Base-by-base conservation (phyloP, 2,888 invertebrate genomes). In the Dichetophora obliterata region DNA sequence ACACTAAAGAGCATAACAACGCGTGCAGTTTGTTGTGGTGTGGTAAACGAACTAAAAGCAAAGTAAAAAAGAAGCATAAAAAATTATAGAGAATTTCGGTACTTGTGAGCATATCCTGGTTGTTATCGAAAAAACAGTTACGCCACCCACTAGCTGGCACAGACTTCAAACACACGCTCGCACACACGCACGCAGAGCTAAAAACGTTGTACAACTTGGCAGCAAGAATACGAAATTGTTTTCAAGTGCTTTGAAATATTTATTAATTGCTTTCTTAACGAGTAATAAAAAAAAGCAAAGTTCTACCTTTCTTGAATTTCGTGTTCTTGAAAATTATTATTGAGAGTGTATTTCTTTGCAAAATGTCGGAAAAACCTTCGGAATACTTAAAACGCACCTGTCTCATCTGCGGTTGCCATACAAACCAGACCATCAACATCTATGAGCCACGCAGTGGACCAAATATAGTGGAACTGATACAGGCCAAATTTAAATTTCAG, bases 401-500 rank as follows among this genome's bases (percentile, higher is more conserved):
- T 84, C 87, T 89, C 79, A 89, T 89, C 77, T 89, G 89, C 77
- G 89, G 89, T 80, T 89, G 89, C 82, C 88, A 89, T 79, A 89
- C 89, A 24, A 88, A 86, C 76, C 87, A 87, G 82, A 87, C 88
- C 52, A 88, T 89, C 77, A 88, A 89, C 82, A 89, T 89, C 79
- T 88, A 89, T 78, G 89, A 89, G 81, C 89, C 88, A 52, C 86
- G 89, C 77, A 87, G 85, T 80, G 89, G 89, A 73, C 89, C 89
- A 77, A 89, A 89, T 79, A 89, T 89, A 75, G 88, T 89, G 54
- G 86, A 89, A 81, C 79, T 89, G 24, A 89, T 89, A 77, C 88
- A 88, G 80, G 89, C 89, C 48, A 89, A 89, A 86, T 89, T 89
- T 80, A 89, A 89, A 82, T 88, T 89, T 78, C 89, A 89, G 87